These are phyloP conservation scores for Trissonchulus sp. DNA, from an alignment of 2,888 invertebrate species.

Conservation along the genomic window DNA sequence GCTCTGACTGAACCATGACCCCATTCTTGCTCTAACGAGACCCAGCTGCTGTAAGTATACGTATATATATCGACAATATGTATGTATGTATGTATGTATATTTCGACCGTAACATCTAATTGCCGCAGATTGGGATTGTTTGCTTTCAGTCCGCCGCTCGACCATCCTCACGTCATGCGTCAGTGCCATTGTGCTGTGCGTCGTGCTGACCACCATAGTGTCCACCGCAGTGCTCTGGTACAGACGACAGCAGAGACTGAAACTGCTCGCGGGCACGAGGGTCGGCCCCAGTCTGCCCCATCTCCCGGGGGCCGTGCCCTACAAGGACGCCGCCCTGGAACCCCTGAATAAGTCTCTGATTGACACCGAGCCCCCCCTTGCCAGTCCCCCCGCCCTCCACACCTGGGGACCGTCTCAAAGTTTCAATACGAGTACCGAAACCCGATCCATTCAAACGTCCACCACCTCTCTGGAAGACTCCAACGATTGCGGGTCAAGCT, in stretches of 20 bases:
- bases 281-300: not conserved
- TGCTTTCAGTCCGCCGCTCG: not conserved
- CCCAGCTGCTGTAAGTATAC: too few species aligned
- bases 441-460: conserved; percentile 4
- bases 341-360: not conserved
- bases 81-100: too few species aligned
- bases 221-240: not conserved
- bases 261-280: not conserved
- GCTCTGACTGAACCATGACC: too few species aligned
- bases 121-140: too few species aligned
- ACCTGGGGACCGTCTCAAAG: too few species aligned
- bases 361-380: not conserved
- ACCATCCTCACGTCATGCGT: conserved; percentile 14
- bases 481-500: conserved; percentile 12
- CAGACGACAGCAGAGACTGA: not conserved
- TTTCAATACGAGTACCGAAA: not conserved
- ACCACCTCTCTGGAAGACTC: conserved; percentile 14
- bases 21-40: too few species aligned
- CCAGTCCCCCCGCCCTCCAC: not conserved
- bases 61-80: too few species aligned
- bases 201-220: not conserved
- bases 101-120: too few species aligned
- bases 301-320: not conserved
- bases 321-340: not conserved
- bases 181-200: not conserved